Base-by-base conservation (phyloP, 2,113 vertebrate genomes). In the Mesocricetus auratus region DNA sequence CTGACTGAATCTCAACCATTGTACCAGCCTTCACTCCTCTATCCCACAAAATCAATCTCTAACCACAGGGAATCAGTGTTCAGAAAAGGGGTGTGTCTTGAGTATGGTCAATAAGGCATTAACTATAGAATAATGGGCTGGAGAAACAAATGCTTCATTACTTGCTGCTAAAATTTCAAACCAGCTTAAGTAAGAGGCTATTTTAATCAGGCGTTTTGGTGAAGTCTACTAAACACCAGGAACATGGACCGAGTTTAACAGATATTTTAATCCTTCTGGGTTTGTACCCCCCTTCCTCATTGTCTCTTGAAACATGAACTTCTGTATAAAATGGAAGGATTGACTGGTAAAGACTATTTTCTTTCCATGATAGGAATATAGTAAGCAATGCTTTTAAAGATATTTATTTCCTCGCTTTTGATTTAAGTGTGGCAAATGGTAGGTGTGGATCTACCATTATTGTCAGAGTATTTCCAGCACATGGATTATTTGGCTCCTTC, bases 401-500 rank as follows among this genome's bases (percentile, higher is more conserved):
- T 4, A 36, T 86, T 93, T 86, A 82, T 87, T 93, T 87, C 74
- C 5, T 47, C 53, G 42, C 81, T 33, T 75, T 87, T 64, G n/a
- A 90, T 69, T 68, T 88, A 75, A 22, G 45, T 90, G 15, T 75
- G 83, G 36, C 39, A 79, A 88, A 90, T 53, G 26, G 31, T 53
- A 69, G 73, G 19, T 94, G 68, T 64, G 24, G 53, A 90, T 78
- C 42, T 68, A 39, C 56, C 24, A 71, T 53, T 16, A 21, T 73
- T 95, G 42, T 68, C 79, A 95, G 94, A 87, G 86, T 87, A 19
- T 87, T 83, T 89, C 60, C 39, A 86, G 73, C 19, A 60, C 6
- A 47, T 50, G 7, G 45, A 86, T 90, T 90, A 86, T 66, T 93
- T 94, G 87, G 15, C 64, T 45, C 89, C 15, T 90, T 74, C 62